These are phyloP conservation scores for Natator depressus DNA, from an alignment of 2,113 vertebrate genomes.

Conservation along the genomic window DNA sequence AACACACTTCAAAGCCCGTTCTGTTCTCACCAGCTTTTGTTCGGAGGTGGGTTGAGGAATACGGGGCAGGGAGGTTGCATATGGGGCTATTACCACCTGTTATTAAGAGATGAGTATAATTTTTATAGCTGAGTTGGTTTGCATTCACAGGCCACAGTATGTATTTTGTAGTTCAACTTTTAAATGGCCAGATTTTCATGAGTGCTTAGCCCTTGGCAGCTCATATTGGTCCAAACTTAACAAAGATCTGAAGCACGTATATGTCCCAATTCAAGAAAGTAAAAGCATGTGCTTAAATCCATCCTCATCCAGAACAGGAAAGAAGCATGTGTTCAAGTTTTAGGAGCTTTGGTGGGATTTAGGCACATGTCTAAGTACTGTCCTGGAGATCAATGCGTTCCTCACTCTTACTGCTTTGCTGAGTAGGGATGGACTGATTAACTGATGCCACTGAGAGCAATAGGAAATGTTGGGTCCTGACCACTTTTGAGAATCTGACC, in stretches of 20 bases:
- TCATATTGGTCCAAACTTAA: background rate
- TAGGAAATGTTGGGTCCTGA: fast-evolving
- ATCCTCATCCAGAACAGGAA: background rate
- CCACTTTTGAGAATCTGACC: background rate
- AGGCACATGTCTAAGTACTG: background rate
- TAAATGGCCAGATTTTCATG: background rate
- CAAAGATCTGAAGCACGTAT: background rate
- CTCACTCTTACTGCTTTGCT: background rate
- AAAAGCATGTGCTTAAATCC: background rate
- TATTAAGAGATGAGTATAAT: background rate
- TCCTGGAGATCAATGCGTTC: background rate
- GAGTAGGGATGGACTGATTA: background rate
- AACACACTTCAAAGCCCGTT: fast-evolving
- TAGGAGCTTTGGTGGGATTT: background rate
- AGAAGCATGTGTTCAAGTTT: background rate
- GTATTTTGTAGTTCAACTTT: background rate
- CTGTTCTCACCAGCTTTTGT: fast-evolving
- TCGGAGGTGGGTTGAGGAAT: background rate
- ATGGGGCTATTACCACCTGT: background rate
- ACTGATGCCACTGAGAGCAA: background rate
- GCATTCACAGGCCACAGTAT: too few species aligned
- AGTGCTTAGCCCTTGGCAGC: background rate
- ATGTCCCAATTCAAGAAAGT: background rate
- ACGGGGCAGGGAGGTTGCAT: background rate
- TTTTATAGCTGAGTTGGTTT: background rate